A percentile compares a stretch with the other conserved stretches of the same genome.
Conservation (phyloP, 2,113 vertebrate genomes). For the Cardinalis cardinalis region DNA sequence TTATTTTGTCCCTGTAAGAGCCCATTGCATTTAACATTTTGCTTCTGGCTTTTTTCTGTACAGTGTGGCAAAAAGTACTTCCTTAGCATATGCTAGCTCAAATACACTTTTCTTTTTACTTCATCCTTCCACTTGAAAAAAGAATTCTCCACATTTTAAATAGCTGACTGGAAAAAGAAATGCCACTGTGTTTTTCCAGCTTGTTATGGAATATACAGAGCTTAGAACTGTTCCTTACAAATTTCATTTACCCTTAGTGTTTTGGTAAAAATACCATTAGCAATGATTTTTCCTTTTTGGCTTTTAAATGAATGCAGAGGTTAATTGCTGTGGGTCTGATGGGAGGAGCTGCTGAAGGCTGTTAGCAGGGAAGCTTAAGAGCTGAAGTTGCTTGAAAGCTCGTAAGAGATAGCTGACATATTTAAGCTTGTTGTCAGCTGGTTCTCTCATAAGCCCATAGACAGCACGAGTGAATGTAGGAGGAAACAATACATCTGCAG, state of each 20-base stretch:
- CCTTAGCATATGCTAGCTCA: not conserved
- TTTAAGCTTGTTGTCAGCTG: slow-evolving; percentile 35
- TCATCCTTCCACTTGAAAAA: not conserved
- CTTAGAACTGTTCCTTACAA: not conserved
- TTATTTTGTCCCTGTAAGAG: not conserved
- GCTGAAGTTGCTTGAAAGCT: not conserved
- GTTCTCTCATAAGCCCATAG: slow-evolving; percentile 47
- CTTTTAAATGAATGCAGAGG: not conserved
- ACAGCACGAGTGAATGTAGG: slow-evolving; percentile 39
- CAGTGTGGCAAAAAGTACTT: not conserved
- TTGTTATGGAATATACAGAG: not conserved
- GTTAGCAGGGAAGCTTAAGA: not conserved
- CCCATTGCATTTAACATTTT: not conserved
- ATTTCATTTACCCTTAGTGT: not conserved
- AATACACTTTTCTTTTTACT: not conserved
- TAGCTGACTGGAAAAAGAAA: not conserved
- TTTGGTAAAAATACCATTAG: not conserved
- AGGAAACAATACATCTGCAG: slow-evolving; percentile 74
- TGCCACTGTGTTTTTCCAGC: not conserved
- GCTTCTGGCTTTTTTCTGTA: not conserved
- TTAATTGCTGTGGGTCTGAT: not conserved
- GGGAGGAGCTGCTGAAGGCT: not conserved
- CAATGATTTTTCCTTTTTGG: not conserved
- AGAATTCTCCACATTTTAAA: not conserved
- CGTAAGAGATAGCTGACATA: slow-evolving; percentile 5